A percentile compares a stretch with the other conserved stretches of the same genome.
Conservation (phyloP, 2,113 vertebrate genomes). For the Mohoua ochrocephala region DNA sequence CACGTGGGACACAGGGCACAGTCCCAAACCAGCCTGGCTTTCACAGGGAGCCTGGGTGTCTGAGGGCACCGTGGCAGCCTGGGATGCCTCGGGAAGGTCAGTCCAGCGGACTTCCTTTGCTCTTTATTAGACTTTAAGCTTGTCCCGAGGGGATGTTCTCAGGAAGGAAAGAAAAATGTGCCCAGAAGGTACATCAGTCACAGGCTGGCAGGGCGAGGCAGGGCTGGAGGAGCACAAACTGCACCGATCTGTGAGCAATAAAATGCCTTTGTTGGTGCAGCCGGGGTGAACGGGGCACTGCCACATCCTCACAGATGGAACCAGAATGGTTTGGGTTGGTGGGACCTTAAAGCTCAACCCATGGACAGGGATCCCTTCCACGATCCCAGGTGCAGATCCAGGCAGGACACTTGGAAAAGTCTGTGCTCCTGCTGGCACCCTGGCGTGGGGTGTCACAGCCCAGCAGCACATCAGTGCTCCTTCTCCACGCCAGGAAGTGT, state of each 20-base stretch:
- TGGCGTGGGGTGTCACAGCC: accelerated
- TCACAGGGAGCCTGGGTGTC: neutral
- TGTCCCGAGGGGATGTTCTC: neutral
- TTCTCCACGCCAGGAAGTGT: neutral
- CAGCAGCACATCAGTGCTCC: accelerated
- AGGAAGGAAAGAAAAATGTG: slow-evolving; percentile 16
- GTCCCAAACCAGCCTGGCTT: neutral
- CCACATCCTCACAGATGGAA: neutral
- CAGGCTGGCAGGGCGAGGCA: neutral
- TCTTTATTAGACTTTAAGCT: slow-evolving; percentile 21
- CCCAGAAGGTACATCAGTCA: neutral
- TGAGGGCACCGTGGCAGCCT: neutral
- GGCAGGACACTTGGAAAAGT: accelerated
- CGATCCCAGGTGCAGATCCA: neutral
- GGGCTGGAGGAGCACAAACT: neutral
- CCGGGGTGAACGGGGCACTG: neutral
- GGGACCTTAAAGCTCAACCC: neutral
- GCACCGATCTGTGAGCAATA: neutral
- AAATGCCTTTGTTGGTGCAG: neutral
- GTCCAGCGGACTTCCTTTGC: neutral
- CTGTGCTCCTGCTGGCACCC: neutral
- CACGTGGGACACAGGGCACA: neutral
- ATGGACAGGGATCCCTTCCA: neutral
- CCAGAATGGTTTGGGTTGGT: neutral
- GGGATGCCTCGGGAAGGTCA: neutral